These are phyloP conservation scores for Pseudonaja textilis DNA, from an alignment of 2,113 vertebrate genomes.

Conservation along the genomic window DNA sequence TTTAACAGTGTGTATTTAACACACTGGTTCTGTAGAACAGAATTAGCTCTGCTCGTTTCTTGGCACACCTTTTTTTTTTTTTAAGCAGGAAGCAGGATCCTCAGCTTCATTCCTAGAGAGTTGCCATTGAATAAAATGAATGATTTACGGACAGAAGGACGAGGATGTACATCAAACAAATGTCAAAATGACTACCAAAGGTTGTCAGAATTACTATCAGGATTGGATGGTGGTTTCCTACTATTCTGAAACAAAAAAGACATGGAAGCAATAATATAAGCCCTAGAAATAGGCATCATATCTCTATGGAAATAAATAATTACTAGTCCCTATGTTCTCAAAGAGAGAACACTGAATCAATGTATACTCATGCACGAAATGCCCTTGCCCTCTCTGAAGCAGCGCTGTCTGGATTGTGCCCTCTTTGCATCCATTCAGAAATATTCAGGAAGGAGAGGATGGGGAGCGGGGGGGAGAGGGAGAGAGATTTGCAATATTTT, in stretches of 20 bases:
- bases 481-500: not conserved
- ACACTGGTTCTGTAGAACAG: not conserved
- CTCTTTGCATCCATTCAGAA: not conserved
- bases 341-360: not conserved
- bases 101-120: not conserved
- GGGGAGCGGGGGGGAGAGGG: not conserved
- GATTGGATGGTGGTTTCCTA: not conserved
- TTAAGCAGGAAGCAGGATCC: not conserved
- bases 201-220: not conserved
- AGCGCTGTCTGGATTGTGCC: not conserved
- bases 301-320: not conserved
- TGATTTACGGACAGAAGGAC: not conserved
- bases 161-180: not conserved
- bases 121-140: not conserved
- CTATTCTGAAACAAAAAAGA: not conserved
- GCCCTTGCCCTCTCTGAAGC: not conserved
- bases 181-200: not conserved
- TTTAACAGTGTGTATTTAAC: no score
- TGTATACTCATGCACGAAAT: not conserved
- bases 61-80: not conserved
- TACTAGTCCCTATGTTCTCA: not conserved
- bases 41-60: not conserved
- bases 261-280: not conserved
- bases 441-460: not conserved
- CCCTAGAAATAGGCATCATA: not conserved